Evolutionary conservation across 1,140 invertebrate species (phyloP), one percentile per base, ranked within the genome.

Genomic region (Drosophila ananassae): DNA sequence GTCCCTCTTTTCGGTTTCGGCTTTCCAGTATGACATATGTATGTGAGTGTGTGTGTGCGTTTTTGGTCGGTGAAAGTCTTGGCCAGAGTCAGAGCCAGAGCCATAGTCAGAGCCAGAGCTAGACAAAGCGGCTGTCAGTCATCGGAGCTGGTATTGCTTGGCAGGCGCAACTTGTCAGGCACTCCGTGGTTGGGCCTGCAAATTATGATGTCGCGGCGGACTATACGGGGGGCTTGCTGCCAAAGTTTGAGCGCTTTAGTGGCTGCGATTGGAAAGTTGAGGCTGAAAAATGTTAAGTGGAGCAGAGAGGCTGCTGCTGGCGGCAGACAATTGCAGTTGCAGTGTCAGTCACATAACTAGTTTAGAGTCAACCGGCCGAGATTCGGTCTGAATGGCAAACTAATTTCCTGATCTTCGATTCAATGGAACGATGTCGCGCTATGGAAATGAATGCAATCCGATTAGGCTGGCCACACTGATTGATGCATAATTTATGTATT

Each of bases 221-320:
- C 5, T 41, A 9, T 13, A 7, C 3, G 41, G 41, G 12, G 37
- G 39, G 12, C 8, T 10, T 7, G 34, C 41, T 44, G 41, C n/a
- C 41, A 44, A 37, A 74, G 52, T 46, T 39, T 30, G 67, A 72
- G 55, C 72, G 53, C 56, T 74, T 74, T 54, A 73, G 57, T 73
- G 72, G 72, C 72, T 75, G 10, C 53, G 60, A 75, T 75, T 75
- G 71, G 72, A 75, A 75, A 75, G 71, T 75, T 75, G 48, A 34
- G 37, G 32, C 53, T 53, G 24, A 25, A 74, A 74, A 57, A 74
- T 52, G 61, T 47, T n/a, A 75, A 41, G 52, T 75, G 61, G 52
- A 74, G 59, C 71, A 74, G 69, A 69, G 62, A 56, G 25, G 41
- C 51, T 51, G 39, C 50, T 60, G 63, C 34, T 21, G 53, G 22